phyloP scores from a whole-genome alignment of 2,888 invertebrate genomes.

The Pseudococcus jackbeardsleyi region DNA sequence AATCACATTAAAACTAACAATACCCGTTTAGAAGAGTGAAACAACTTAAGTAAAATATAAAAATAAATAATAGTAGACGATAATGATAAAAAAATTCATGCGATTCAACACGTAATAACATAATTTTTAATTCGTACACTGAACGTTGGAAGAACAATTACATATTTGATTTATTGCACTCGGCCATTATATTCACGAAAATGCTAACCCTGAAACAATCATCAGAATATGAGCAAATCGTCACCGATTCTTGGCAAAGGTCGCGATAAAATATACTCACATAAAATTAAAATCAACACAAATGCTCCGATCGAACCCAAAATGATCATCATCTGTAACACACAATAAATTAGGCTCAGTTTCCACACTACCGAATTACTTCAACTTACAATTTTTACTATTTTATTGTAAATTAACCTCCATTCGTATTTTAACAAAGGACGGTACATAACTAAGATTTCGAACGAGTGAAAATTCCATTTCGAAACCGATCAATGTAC shows the following conservation, averaged over 20 bases:
- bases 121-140: not conserved
- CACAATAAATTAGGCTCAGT: constrained; percentile 64
- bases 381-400: constrained; percentile 41
- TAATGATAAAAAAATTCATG: constrained; percentile 18
- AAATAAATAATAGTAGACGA: constrained; percentile 19
- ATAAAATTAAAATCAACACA: constrained; percentile 85
- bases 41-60: constrained; percentile 53
- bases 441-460: constrained; percentile 24
- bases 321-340: constrained; percentile 85
- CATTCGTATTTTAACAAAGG: constrained; percentile 34
- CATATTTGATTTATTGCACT: constrained; percentile 16
- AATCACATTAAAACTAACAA: constrained; percentile 38
- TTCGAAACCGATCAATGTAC: not conserved
- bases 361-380: not conserved
- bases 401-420: not conserved
- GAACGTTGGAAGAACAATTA: constrained; percentile 34
- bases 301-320: constrained; percentile 88
- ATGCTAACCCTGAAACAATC: not conserved
- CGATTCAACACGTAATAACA: constrained; percentile 44
- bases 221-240: not conserved
- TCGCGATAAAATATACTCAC: constrained; percentile 73
- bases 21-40: constrained; percentile 39
- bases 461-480: not conserved
- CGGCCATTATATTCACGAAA: not conserved
- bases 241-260: not conserved